Evolutionary conservation across 1,140 invertebrate species (phyloP), one percentile per base, ranked within the genome.

Genomic region (Leptinotarsa texana): DNA sequence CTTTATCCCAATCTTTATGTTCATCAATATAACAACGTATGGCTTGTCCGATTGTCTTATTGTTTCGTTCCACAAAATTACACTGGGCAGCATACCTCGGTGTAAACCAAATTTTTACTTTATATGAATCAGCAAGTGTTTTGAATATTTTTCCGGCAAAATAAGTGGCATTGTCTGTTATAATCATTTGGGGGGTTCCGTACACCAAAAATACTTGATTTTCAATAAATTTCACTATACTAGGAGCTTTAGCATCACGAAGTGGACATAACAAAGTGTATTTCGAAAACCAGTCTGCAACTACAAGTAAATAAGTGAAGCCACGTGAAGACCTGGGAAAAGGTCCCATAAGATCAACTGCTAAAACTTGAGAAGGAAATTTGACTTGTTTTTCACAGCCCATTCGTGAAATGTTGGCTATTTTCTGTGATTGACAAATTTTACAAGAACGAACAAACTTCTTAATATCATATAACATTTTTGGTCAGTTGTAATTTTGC

Each of bases 301-400:
- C 72, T 13, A 86, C 84, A 3, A 87, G 66, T 15, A 86, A 76
- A 77, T 83, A 85, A 18, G 71, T 78, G 73, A 82, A 80, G 5
- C 79, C 79, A 42, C 33, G 49, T 8, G 62, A 42, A 4, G 78
- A 84, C 17, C 70, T 48, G 1, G 80, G 79, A 27, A 85, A 75
- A 15, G 83, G 80, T 15, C 82, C 79, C 81, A 87, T 42, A 33
- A 33, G 6, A 33, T 33, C 27, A 33, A 33, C 27, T 33, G 27
- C 27, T 33, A 33, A 33, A 33, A 33, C 27, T 33, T 33, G 27
- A 33, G 8, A 33, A 6, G 27, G 27, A 33, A 33, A 33, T 33
- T 33, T 33, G 27, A 33, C 27, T 33, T 33, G 27, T 33, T 33
- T 33, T 33, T 33, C 27, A 33, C 27, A 33, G 27, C 6, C 27